Percentiles rank a stretch among this genome's conserved stretches.
Conservation (phyloP, 1,140 invertebrate species). For the Drosophila rhopaloa region DNA sequence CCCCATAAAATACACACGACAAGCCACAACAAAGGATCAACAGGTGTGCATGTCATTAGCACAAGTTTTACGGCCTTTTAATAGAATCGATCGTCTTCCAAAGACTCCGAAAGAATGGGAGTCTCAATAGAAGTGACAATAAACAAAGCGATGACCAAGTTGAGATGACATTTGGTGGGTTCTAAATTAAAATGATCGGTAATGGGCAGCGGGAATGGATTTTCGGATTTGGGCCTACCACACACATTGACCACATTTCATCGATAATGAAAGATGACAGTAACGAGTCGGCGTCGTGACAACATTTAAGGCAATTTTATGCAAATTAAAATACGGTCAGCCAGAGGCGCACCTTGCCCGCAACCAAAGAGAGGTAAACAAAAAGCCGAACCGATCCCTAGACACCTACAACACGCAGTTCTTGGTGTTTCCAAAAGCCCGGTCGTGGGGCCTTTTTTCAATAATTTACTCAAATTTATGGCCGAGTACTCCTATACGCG, state of each 20-base stretch:
- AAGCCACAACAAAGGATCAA: constrained; percentile 73
- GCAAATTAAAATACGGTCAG: constrained; percentile 77
- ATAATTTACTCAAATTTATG: constrained; percentile 79
- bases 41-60: constrained; percentile 78
- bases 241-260: constrained; percentile 75
- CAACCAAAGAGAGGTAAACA: constrained; percentile 5
- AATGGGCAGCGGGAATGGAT: neutral
- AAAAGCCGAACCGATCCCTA: constrained; percentile 28
- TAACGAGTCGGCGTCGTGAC: constrained; percentile 75
- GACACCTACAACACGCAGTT: constrained; percentile 65
- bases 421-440: neutral
- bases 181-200: constrained; percentile 73
- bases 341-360: constrained; percentile 57
- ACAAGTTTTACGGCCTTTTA: constrained; percentile 69
- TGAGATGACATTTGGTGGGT: constrained; percentile 60
- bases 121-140: constrained; percentile 15
- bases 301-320: constrained; percentile 83
- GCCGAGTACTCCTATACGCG: constrained; percentile 43
- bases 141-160: constrained; percentile 65
- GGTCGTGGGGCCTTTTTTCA: constrained; percentile 43
- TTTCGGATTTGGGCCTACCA: constrained; percentile 43
- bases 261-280: constrained; percentile 84
- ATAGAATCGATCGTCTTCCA: constrained; percentile 62
- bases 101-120: constrained; percentile 23
- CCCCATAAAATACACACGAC: constrained; percentile 36